Evolutionary conservation across 1,140 invertebrate genomes (phyloP).

Genomic region (Marisa cornuarietis): DNA sequence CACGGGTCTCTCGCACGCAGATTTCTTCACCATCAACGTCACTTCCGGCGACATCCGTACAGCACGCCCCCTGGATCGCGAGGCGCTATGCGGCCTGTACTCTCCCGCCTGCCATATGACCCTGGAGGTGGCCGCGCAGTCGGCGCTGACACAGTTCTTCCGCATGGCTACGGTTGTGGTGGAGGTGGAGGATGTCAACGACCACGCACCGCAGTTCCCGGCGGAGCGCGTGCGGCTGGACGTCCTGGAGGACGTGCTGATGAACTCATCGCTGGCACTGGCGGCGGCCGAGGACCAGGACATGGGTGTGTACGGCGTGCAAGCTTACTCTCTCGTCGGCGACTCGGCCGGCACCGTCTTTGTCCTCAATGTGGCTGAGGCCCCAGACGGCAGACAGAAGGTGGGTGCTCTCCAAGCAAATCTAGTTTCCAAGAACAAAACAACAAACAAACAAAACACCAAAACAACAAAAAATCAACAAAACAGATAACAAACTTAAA

Average conservation of each 20-base stretch:
- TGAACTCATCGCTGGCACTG: slow-evolving; percentile 33
- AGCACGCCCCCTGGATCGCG: slow-evolving; percentile 20
- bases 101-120: slow-evolving; percentile 33
- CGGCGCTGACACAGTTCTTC: slow-evolving; percentile 43
- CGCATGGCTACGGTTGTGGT: slow-evolving; percentile 72
- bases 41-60: slow-evolving; percentile 84
- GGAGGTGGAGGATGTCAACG: slow-evolving; percentile 84
- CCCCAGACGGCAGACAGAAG: neutral
- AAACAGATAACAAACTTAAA: too few relatives aligned
- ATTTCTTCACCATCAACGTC: slow-evolving; percentile 83
- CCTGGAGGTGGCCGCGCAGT: slow-evolving; percentile 41
- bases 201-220: slow-evolving; percentile 86
- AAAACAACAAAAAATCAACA: too few relatives aligned
- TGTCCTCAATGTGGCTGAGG: slow-evolving; percentile 7
- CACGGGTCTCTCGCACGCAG: slow-evolving; percentile 17
- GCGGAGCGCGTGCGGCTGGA: slow-evolving; percentile 27
- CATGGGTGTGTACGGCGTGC: slow-evolving; percentile 37
- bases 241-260: slow-evolving; percentile 38
- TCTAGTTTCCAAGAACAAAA: too few relatives aligned
- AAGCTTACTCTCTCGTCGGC: slow-evolving; percentile 37
- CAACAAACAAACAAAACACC: too few relatives aligned
- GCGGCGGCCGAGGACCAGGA: slow-evolving; percentile 40
- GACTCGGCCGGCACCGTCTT: slow-evolving; percentile 10
- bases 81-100: slow-evolving; percentile 24
- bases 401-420: too few relatives aligned